These are phyloP conservation scores for Anguilla pacifica DNA, from an alignment of 2,797 vertebrate genomes.

Conservation along the genomic window DNA sequence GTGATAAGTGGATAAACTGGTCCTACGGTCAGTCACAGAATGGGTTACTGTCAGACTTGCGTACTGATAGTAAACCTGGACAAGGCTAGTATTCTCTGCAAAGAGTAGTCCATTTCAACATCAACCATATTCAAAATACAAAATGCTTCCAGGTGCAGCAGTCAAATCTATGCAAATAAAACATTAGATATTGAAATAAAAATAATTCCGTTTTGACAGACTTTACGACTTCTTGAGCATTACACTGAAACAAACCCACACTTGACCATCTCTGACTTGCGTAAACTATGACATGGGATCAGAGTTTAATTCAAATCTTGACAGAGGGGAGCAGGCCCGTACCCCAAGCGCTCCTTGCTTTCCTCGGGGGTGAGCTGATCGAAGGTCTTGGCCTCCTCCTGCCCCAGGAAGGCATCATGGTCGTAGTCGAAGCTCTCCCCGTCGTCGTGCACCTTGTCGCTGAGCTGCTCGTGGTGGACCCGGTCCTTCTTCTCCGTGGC, in stretches of 20 bases:
- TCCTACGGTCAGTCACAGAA: no score
- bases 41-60: not conserved
- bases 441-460: slow-evolving; percentile 79
- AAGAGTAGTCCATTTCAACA: not conserved
- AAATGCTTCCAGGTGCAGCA: not conserved
- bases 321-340: slow-evolving; percentile 46
- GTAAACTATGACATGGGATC: not conserved
- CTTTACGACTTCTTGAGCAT: no score
- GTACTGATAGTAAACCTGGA: not conserved
- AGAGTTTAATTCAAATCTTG: not conserved
- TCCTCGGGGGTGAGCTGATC: slow-evolving; percentile 86
- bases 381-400: slow-evolving; percentile 84
- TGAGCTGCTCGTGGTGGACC: slow-evolving; percentile 79
- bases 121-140: not conserved
- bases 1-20: no score
- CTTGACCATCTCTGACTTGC: not conserved
- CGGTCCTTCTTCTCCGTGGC: slow-evolving; percentile 86
- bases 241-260: not conserved
- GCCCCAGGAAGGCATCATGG: slow-evolving; percentile 90
- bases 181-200: no score
- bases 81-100: not conserved
- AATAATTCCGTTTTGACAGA: no score
- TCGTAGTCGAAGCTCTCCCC: slow-evolving; percentile 84
- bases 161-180: not conserved
- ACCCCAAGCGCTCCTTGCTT: slow-evolving; percentile 90